Conservation (phyloP, 2,113 vertebrate species). For the Eonycteris spelaea region DNA sequence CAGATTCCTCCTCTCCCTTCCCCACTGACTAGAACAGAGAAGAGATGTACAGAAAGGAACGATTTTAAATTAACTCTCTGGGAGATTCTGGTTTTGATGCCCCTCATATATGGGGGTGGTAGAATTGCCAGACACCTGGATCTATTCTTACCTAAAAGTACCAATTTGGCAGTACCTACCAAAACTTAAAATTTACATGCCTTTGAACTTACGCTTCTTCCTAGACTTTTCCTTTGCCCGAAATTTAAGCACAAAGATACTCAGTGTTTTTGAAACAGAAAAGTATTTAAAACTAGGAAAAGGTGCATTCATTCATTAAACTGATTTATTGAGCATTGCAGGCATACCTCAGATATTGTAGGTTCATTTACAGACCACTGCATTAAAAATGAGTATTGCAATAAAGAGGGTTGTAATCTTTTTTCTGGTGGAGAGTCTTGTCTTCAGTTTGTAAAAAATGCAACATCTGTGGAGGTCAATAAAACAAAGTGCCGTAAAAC, state of each 20-base stretch:
- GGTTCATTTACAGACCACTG: not conserved
- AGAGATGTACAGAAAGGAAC: not conserved
- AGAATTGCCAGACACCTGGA: not conserved
- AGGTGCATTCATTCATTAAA: not conserved
- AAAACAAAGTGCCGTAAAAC: not conserved
- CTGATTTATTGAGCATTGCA: not conserved
- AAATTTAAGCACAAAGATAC: not conserved
- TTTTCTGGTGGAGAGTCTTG: not conserved
- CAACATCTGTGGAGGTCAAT: not conserved
- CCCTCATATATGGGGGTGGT: not conserved
- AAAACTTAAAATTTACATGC: not conserved
- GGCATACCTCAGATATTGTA: not conserved
- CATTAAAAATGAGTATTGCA: not conserved
- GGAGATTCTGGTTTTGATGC: not conserved
- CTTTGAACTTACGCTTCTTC: not conserved
- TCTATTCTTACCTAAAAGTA: not conserved
- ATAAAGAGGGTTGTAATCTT: not conserved
- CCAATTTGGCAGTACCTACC: not conserved
- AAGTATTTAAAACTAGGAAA: slow-evolving; percentile 13
- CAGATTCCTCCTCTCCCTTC: not conserved
- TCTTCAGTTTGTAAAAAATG: not conserved
- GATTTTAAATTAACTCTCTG: not conserved
- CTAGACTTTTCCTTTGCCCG: not conserved
- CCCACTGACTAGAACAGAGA: not conserved
- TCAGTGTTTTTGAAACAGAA: slow-evolving; percentile 5